A percentile compares a stretch with the other conserved stretches of the same genome.
phyloP scores from a whole-genome alignment of 2,797 vertebrate genomes.

The Ibycter americanus region DNA sequence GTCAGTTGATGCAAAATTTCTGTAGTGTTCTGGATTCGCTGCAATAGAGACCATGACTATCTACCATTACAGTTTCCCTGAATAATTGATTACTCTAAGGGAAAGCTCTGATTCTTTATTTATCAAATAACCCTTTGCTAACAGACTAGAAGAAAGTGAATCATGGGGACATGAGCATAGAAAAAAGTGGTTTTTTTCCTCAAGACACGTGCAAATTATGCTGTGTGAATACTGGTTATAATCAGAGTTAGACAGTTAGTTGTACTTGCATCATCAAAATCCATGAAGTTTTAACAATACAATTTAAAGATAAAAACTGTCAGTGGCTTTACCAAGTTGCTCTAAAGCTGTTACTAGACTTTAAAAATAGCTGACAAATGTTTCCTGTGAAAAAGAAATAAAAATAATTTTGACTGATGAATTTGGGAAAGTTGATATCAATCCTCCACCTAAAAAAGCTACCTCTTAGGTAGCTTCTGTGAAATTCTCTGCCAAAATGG shows the following conservation, averaged over 20 bases:
- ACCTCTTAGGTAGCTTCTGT: not conserved
- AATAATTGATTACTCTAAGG: conserved; percentile 41
- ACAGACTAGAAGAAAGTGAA: not conserved
- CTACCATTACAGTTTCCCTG: not conserved
- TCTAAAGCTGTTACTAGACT: not conserved
- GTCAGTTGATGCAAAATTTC: not conserved
- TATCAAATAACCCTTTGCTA: conserved; percentile 6
- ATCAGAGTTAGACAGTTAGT: not conserved
- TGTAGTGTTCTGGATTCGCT: not conserved
- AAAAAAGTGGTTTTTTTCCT: not conserved
- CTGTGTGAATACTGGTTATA: not conserved
- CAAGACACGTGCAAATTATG: not conserved
- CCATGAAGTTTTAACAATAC: not conserved
- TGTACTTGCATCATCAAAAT: not conserved
- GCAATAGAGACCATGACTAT: not conserved
- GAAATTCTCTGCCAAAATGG: not conserved
- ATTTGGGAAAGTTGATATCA: not conserved
- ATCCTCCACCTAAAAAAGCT: not conserved
- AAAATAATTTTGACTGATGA: not conserved
- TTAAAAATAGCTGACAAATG: not conserved
- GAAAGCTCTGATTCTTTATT: conserved; percentile 11
- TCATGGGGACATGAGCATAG: not conserved
- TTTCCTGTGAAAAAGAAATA: not conserved
- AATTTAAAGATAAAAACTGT: not conserved
- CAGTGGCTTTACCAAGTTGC: not conserved